Conservation (phyloP, 1,140 invertebrate genomes). For the Parasteatoda tepidariorum region DNA sequence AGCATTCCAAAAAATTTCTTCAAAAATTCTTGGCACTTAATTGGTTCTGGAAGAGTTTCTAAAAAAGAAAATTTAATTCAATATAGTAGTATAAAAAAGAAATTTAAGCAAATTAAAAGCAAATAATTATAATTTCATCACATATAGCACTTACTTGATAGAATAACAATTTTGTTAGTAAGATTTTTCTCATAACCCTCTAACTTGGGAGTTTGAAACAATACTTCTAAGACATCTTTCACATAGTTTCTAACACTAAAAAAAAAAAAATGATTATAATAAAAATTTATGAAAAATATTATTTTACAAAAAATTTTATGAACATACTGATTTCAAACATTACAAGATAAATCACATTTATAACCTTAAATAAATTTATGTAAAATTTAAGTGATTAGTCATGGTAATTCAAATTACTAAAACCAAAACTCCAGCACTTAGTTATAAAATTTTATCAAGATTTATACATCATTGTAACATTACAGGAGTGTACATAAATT, state of each 20-base stretch:
- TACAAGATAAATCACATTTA: too few species aligned
- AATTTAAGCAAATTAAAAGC: neutral
- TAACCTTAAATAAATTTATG: too few species aligned
- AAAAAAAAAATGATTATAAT: neutral
- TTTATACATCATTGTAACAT: too few species aligned
- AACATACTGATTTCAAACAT: too few species aligned
- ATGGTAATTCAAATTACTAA: too few species aligned
- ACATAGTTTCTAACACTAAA: constrained; percentile 82
- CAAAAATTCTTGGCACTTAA: constrained; percentile 92
- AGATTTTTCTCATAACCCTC: constrained; percentile 52
- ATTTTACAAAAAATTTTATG: too few species aligned
- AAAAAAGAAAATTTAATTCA: constrained; percentile 14
- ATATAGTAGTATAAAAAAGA: neutral
- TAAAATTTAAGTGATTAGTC: too few species aligned
- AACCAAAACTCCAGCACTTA: too few species aligned
- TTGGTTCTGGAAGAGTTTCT: constrained; percentile 83
- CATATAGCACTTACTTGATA: constrained; percentile 53
- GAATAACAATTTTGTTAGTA: constrained; percentile 23
- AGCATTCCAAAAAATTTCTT: constrained; percentile 80
- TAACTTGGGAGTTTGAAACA: constrained; percentile 20
- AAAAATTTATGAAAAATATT: too few species aligned
- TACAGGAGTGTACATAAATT: too few species aligned
- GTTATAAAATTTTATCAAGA: too few species aligned
- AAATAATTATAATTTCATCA: neutral
- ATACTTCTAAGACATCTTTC: constrained; percentile 81